Base-by-base conservation (phyloP, 2,888 invertebrate species). In the Thereva nobilitata region DNA sequence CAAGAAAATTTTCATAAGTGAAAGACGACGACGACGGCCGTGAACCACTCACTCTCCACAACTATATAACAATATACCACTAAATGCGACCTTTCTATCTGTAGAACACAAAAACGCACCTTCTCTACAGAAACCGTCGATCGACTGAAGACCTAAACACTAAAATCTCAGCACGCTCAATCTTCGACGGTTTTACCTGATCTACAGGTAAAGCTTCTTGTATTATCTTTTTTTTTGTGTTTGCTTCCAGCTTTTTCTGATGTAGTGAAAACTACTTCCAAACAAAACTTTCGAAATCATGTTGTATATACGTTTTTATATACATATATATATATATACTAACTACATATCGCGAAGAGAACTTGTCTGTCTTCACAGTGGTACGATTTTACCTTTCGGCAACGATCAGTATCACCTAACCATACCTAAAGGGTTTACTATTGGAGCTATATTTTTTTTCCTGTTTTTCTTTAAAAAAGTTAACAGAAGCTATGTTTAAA, bases 41-140 rank as follows among this genome's bases (percentile, higher is more conserved):
- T 23, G 23, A 23, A 23, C 23, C 23, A 23, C 23, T 23, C 23
- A 23, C 23, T 23, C 23, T 23, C 23, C 23, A 23, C 23, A 23
- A 23, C 23, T 23, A 23, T 23, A 23, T 23, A 23, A 23, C 23
- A 23, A 23, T 23, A 23, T 23, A 23, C 23, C 23, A 23, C 23
- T 23, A 23, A 23, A 23, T 23, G 23, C 23, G 23, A 23, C 23
- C 23, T 23, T 23, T 23, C 23, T 23, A 23, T 23, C 23, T 23
- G 23, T 23, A 23, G 23, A 23, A 23, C 8, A 59, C 38, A 9
- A 47, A 49, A 59, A 47, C 47, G 59, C 38, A 59, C 49, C 9
- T 37, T 49, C 49, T 45, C 59, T 66, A 49, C 66, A 49, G 61
- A 68, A 68, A 68, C 68, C 66, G 61, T 57, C 56, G 68, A 68